Conservation (phyloP, 1,140 invertebrate genomes). For the Lucilia sericata region DNA sequence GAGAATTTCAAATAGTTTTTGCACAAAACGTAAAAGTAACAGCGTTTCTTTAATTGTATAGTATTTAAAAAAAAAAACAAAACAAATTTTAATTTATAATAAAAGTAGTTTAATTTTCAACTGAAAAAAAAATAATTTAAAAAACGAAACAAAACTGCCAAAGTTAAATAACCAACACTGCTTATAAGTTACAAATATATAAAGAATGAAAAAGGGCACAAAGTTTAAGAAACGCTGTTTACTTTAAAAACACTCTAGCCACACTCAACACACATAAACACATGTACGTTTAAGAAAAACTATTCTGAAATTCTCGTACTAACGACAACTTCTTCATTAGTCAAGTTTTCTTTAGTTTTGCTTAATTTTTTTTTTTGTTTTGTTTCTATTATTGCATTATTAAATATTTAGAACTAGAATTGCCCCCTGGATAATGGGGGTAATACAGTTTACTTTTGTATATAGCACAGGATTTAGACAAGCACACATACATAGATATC, state of each 20-base stretch:
- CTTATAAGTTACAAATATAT: constrained; percentile 45
- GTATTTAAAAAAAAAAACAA: background rate
- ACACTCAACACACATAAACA: too few relatives aligned
- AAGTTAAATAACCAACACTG: constrained; percentile 49
- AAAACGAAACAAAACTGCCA: constrained; percentile 46
- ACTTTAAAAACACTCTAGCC: background rate
- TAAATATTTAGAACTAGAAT: background rate
- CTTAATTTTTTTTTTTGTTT: background rate
- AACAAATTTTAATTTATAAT: background rate
- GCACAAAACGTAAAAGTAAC: background rate
- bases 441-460: background rate
- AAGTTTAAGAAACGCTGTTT: constrained; percentile 8
- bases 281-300: background rate
- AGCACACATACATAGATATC: too few relatives aligned
- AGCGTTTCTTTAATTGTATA: constrained; percentile 4
- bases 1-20: constrained; percentile 65
- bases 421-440: background rate
- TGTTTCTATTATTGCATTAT: constrained; percentile 6
- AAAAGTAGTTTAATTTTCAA: constrained; percentile 18
- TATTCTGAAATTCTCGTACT: constrained; percentile 60
- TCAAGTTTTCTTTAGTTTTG: constrained; percentile 50
- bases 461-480: background rate
- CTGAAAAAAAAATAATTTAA: background rate
- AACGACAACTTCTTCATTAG: constrained; percentile 69
- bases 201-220: constrained; percentile 34